Conservation (phyloP, 2,797 vertebrate species). For the Chrosomus eos region DNA sequence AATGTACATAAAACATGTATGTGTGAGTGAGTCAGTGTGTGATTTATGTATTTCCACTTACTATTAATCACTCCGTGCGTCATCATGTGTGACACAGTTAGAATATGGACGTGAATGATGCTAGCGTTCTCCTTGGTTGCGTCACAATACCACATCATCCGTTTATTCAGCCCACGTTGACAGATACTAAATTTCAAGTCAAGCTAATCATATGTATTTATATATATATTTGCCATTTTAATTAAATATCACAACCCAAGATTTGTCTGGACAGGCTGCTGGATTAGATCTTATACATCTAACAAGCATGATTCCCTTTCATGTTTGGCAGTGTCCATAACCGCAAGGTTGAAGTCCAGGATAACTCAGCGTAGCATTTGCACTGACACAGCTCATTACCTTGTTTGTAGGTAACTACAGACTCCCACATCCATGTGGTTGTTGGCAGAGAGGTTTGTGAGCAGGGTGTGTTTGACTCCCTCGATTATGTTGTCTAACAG, state of each 20-base stretch:
- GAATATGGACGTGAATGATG: background rate
- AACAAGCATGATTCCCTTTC: slow-evolving; percentile 44
- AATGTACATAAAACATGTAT: background rate
- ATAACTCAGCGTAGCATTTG: slow-evolving; percentile 34
- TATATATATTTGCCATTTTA: background rate
- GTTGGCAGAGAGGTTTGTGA: slow-evolving; percentile 43
- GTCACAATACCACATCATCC: slow-evolving; percentile 1
- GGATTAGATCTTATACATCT: slow-evolving; percentile 44
- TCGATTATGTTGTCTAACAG: slow-evolving; percentile 30
- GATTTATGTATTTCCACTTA: background rate
- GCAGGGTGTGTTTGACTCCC: slow-evolving; percentile 20
- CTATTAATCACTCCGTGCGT: slow-evolving; percentile 19
- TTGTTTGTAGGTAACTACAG: slow-evolving; percentile 52
- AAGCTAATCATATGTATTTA: slow-evolving; percentile 22
- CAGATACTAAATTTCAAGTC: slow-evolving; percentile 10
- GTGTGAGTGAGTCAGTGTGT: background rate
- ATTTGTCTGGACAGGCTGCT: slow-evolving; percentile 32
- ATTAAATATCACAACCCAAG: slow-evolving; percentile 39
- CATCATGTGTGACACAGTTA: background rate
- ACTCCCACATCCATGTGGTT: slow-evolving; percentile 35
- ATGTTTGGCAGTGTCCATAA: slow-evolving; percentile 42
- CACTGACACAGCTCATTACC: slow-evolving; percentile 47
- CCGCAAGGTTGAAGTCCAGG: slow-evolving; percentile 48
- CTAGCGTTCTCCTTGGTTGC: background rate
- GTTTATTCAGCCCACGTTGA: background rate